These are phyloP conservation scores for Pimpla rufipes DNA, from an alignment of 2,888 invertebrate genomes.

Conservation along the genomic window DNA sequence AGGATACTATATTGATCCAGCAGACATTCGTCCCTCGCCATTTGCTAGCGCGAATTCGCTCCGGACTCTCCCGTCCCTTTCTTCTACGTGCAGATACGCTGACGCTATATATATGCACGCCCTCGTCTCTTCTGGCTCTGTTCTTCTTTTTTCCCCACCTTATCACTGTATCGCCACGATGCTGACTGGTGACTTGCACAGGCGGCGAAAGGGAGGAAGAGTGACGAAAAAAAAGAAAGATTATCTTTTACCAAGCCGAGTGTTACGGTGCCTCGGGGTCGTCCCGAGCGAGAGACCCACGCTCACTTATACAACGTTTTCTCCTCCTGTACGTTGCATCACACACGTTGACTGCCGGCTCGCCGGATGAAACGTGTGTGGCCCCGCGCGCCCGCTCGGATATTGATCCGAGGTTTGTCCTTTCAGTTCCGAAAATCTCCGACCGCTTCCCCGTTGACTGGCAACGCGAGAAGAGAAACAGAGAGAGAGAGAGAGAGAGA, in stretches of 20 bases:
- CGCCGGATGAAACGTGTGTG: constrained; percentile 53
- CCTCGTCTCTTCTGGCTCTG: not conserved
- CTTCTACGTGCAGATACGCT: constrained; percentile 6
- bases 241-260: constrained; percentile 7
- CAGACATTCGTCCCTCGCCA: constrained; percentile 35
- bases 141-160: not conserved
- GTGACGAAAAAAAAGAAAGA: constrained; percentile 1
- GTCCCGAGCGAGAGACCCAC: not conserved
- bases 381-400: constrained; percentile 55
- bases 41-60: constrained; percentile 8
- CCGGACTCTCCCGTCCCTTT: not conserved
- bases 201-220: not conserved
- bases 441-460: constrained; percentile 61
- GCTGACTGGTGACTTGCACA: constrained; percentile 13
- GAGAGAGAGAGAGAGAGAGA: constrained; percentile 10
- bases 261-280: not conserved
- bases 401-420: constrained; percentile 69
- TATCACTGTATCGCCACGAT: constrained; percentile 9
- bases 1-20: constrained; percentile 49
- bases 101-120: not conserved
- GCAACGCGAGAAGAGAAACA: constrained; percentile 42
- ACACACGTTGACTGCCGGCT: constrained; percentile 40
- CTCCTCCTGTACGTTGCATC: constrained; percentile 2
- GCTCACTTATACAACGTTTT: constrained; percentile 28
- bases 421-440: constrained; percentile 67